Conservation (phyloP, 2,888 invertebrate species). For the Muscina levida region DNA sequence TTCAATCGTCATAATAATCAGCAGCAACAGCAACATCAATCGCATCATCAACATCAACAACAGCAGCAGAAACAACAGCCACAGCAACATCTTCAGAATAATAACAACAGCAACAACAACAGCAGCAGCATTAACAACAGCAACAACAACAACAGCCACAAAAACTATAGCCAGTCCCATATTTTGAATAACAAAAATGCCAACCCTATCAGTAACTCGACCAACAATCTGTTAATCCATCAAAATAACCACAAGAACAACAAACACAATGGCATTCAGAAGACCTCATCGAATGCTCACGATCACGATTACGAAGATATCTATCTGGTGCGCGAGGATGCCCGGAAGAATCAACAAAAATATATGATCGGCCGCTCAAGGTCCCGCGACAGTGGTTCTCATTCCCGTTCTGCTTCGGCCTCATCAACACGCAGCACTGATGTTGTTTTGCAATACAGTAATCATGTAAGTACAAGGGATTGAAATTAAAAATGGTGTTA, state of each 20-base stretch:
- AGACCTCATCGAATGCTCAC: slow-evolving; percentile 72
- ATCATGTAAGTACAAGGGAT: slow-evolving; percentile 78
- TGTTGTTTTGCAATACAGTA: slow-evolving; percentile 78
- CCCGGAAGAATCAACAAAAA: slow-evolving; percentile 76
- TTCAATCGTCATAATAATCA: slow-evolving; percentile 68
- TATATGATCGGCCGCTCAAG: slow-evolving; percentile 81
- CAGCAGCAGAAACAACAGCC: slow-evolving; percentile 53
- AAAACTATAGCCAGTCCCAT: slow-evolving; percentile 60
- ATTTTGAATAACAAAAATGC: slow-evolving; percentile 64
- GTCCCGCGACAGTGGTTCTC: slow-evolving; percentile 86
- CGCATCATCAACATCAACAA: slow-evolving; percentile 63
- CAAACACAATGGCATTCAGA: slow-evolving; percentile 54
- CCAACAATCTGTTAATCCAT: slow-evolving; percentile 65
- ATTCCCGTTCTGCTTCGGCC: slow-evolving; percentile 86
- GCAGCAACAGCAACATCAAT: slow-evolving; percentile 64
- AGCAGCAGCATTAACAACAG: slow-evolving; percentile 66
- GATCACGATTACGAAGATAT: slow-evolving; percentile 92
- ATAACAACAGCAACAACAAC: slow-evolving; percentile 56
- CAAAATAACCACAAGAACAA: slow-evolving; percentile 68
- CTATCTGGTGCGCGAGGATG: slow-evolving; percentile 85
- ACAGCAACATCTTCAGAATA: slow-evolving; percentile 53
- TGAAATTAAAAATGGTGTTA: too few species aligned
- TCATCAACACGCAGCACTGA: slow-evolving; percentile 80
- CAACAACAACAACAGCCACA: slow-evolving; percentile 65
- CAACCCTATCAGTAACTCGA: slow-evolving; percentile 65